Evolutionary conservation across 1,140 invertebrate species (phyloP).

Genomic region (Brachionus rotundiformis): DNA sequence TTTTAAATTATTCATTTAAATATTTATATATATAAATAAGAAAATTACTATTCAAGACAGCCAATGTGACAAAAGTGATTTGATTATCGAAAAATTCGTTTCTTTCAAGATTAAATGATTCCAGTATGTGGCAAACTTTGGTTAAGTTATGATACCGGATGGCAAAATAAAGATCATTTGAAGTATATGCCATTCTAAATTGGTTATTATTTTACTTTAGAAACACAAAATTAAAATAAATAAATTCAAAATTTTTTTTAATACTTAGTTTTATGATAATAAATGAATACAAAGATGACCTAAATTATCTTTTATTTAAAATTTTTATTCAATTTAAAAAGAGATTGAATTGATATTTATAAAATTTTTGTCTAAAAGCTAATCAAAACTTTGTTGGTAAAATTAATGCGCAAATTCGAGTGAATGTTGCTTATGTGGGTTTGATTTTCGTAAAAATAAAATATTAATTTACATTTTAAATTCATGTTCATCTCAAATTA

Average conservation of each 20-base stretch:
- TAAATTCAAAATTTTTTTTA: neutral
- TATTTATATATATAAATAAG: too few relatives aligned
- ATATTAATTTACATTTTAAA: slow-evolving; percentile 32
- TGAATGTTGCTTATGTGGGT: slow-evolving; percentile 7
- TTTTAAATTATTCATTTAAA: too few relatives aligned
- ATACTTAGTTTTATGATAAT: neutral
- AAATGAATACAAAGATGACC: neutral
- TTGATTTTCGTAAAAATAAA: slow-evolving; percentile 34
- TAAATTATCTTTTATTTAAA: neutral
- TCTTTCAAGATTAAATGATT: neutral
- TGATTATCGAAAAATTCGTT: slow-evolving; percentile 47
- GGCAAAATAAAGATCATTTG: slow-evolving; percentile 29
- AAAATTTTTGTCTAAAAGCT: neutral
- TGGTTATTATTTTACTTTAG: neutral
- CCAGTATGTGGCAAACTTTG: slow-evolving; percentile 16
- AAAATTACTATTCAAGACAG: slow-evolving; percentile 31
- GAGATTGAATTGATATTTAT: neutral
- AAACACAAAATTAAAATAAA: neutral
- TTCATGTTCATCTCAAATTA: slow-evolving; percentile 38
- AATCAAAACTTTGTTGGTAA: neutral
- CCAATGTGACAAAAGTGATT: slow-evolving; percentile 25
- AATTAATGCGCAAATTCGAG: slow-evolving; percentile 16
- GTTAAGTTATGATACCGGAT: neutral
- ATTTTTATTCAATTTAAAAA: neutral
- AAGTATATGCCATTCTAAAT: slow-evolving; percentile 23